phyloP scores from a whole-genome alignment of 2,888 invertebrate genomes.

The Cryptus viduatorius region DNA sequence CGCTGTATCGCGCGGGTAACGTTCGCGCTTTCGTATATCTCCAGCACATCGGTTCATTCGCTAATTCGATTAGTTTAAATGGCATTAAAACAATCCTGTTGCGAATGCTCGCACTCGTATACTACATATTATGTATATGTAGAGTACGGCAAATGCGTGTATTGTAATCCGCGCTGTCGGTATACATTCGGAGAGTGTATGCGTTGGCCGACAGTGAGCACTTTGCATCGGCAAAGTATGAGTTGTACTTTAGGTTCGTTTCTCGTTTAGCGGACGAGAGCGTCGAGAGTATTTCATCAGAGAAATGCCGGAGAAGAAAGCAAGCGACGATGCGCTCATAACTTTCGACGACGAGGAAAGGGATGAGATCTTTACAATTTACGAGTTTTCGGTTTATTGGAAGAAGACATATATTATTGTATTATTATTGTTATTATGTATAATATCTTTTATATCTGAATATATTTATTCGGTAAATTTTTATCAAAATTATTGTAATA shows the following conservation, averaged over 20 bases:
- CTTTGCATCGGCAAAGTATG: constrained; percentile 45
- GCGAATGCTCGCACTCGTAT: constrained; percentile 80
- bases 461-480: too few relatives aligned
- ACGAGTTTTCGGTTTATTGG: too few relatives aligned
- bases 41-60: constrained; percentile 83
- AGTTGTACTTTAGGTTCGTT: constrained; percentile 23
- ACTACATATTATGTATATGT: constrained; percentile 38
- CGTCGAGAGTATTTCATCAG: constrained; percentile 12
- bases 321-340: neutral
- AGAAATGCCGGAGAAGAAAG: neutral
- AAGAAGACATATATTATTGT: too few relatives aligned
- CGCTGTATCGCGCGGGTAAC: constrained; percentile 60
- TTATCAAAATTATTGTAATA: too few relatives aligned
- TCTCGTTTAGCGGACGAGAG: constrained; percentile 17
- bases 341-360: neutral
- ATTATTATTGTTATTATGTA: too few relatives aligned
- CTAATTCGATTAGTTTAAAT: constrained; percentile 88
- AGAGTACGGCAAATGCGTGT: constrained; percentile 25
- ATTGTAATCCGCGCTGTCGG: constrained; percentile 40
- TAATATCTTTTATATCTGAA: too few relatives aligned
- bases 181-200: neutral
- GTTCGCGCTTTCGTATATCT: constrained; percentile 77
- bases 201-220: neutral
- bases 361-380: too few relatives aligned
- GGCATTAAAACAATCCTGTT: constrained; percentile 88